Evolutionary conservation across 2,888 invertebrate genomes (phyloP).

Genomic region (Cacoxenus indagator): DNA sequence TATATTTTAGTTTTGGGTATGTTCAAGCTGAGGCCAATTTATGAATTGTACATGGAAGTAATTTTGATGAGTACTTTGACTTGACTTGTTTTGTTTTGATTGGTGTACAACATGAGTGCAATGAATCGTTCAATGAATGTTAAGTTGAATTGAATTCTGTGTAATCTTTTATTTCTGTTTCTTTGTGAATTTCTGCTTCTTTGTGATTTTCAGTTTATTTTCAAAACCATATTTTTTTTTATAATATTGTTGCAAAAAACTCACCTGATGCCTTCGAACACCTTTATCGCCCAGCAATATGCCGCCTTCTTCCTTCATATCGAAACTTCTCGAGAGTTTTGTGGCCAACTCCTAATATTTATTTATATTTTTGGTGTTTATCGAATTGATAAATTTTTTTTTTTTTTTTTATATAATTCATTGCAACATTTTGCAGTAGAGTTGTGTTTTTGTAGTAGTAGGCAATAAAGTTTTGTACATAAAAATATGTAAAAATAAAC

Average conservation of each 20-base stretch:
- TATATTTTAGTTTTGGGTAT: neutral
- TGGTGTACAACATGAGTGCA: neutral
- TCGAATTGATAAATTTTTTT: constrained; percentile 24
- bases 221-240: constrained; percentile 12
- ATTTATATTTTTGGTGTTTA: constrained; percentile 35
- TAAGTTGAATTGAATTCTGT: neutral
- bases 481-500: constrained; percentile 53
- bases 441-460: constrained; percentile 34
- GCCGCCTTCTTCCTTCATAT: constrained; percentile 88
- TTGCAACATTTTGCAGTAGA: constrained; percentile 44
- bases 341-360: constrained; percentile 83
- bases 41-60: constrained; percentile 7
- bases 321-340: constrained; percentile 88
- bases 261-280: constrained; percentile 77
- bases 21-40: constrained; percentile 10
- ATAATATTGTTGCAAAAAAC: constrained; percentile 45
- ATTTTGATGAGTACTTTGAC: constrained; percentile 2
- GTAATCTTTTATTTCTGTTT: neutral
- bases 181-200: neutral
- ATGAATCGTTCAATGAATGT: neutral
- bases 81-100: neutral
- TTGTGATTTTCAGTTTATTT: neutral
- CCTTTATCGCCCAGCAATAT: constrained; percentile 79
- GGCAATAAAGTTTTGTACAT: constrained; percentile 38
- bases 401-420: constrained; percentile 44